Evolutionary conservation across 2,888 invertebrate species (phyloP).

Genomic region (Pelosia muscerda): DNA sequence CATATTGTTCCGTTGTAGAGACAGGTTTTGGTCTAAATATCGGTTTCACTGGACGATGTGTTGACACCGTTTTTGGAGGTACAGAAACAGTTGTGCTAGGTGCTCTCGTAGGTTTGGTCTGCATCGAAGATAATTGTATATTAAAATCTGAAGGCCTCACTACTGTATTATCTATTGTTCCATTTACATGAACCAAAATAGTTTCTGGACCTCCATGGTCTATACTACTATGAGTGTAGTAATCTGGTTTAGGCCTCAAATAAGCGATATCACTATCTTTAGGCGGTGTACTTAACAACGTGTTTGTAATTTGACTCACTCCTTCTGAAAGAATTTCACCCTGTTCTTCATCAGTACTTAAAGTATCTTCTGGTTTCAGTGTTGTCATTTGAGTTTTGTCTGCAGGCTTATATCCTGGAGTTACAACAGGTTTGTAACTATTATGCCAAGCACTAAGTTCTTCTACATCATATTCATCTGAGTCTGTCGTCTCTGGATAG

Average conservation of each 20-base stretch:
- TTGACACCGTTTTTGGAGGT: constrained; percentile 72
- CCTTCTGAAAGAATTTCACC: constrained; percentile 87
- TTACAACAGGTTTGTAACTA: constrained; percentile 81
- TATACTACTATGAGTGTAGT: constrained; percentile 85
- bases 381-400: constrained; percentile 66
- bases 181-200: constrained; percentile 86
- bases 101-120: constrained; percentile 78
- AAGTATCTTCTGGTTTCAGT: constrained; percentile 57
- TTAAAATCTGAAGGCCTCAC: constrained; percentile 84
- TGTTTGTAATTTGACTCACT: constrained; percentile 85
- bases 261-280: constrained; percentile 73
- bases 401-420: constrained; percentile 78
- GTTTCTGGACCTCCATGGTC: constrained; percentile 89
- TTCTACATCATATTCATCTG: constrained; percentile 76
- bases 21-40: constrained; percentile 86
- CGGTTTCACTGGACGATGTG: constrained; percentile 82
- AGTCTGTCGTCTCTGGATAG: constrained; percentile 75
- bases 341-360: constrained; percentile 71
- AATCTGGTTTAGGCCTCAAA: constrained; percentile 73
- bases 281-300: constrained; percentile 78
- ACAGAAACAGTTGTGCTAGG: constrained; percentile 67
- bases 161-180: constrained; percentile 84
- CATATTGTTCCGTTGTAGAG: constrained; percentile 81
- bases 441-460: constrained; percentile 79
- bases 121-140: constrained; percentile 81